Evolutionary conservation across 2,113 vertebrate species (phyloP), one percentile per base, ranked within the genome.

Genomic region (Neodon shergylaensis): DNA sequence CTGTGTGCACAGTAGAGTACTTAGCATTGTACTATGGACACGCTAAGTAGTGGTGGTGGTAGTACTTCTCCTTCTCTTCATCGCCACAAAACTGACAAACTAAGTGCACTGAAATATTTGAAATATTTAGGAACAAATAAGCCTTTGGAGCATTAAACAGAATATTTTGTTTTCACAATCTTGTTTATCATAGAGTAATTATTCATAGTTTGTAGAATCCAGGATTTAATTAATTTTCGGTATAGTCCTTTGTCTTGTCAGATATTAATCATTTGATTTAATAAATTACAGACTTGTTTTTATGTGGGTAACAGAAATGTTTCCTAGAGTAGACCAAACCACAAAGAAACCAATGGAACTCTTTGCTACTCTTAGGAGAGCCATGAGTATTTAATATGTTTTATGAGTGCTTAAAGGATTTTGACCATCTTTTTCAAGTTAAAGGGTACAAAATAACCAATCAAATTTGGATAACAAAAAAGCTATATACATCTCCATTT

Each of bases 391-490:
- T 52, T 52, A 52, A 52, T 82, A 76, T 4, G 72, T 91, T 94
- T 91, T 94, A 81, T 44, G 54, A 28, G 65, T 54, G 54, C 11
- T 70, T 95, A 12, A 16, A 91, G 70, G 81, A 87, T 73, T 66
- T 65, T 97, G 78, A 24, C 11, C 73, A 88, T 76, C 88, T 95
- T 96, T 26, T 92, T 89, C 54, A 82, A 77, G 65, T 91, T 93
- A 39, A 86, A 85, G 44, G 33, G n/a, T 72, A 90, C 6, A 78
- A n/a, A 96, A 10, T 68, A 14, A 5, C 63, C 82, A 89, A 87
- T 54, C 44, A 93, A 86, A 79, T 93, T 93, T 91, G 61, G 31
- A 91, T 92, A 95, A 89, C 58, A 95, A 88, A 78, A 70, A 95
- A 91, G 36, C 66, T 31, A 78, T 44, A 86, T 2, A 6, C 44